Evolutionary conservation across 2,113 vertebrate species (phyloP).

Genomic region (Chloroceryle aenea): DNA sequence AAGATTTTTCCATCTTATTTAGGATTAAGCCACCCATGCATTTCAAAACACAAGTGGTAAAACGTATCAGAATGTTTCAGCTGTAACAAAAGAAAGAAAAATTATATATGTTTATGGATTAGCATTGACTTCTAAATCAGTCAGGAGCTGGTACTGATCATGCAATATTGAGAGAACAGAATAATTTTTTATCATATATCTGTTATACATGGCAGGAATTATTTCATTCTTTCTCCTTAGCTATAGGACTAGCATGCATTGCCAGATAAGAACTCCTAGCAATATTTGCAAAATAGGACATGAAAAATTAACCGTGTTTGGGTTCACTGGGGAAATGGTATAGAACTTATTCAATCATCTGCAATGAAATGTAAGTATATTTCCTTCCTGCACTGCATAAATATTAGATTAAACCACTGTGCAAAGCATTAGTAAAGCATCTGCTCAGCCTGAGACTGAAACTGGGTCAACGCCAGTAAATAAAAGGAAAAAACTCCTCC

Average conservation of each 20-base stretch:
- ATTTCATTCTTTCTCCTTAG: not conserved
- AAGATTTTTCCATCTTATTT: not conserved
- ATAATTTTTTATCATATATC: not conserved
- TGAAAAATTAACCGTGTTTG: conserved; percentile 61
- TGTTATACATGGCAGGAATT: not conserved
- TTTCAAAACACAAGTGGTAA: not conserved
- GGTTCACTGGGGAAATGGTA: conserved; percentile 30
- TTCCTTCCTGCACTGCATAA: conserved; percentile 47
- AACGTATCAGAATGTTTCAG: not conserved
- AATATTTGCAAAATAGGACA: conserved; percentile 49
- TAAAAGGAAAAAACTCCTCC: not conserved
- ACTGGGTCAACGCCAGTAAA: not conserved
- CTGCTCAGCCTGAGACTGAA: not conserved
- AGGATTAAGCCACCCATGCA: not conserved
- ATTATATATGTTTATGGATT: not conserved
- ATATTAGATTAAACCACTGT: conserved; percentile 56
- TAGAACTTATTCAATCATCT: conserved; percentile 46
- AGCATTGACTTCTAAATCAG: conserved; percentile 30
- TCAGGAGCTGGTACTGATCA: not conserved
- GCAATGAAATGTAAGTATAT: conserved; percentile 36
- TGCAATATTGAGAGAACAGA: not conserved
- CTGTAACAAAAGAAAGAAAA: not conserved
- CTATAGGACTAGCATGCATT: not conserved
- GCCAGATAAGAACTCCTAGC: not conserved
- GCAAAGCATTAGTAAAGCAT: conserved; percentile 29